phyloP scores from a whole-genome alignment of 2,888 invertebrate genomes.

The Tethea ocularis region DNA sequence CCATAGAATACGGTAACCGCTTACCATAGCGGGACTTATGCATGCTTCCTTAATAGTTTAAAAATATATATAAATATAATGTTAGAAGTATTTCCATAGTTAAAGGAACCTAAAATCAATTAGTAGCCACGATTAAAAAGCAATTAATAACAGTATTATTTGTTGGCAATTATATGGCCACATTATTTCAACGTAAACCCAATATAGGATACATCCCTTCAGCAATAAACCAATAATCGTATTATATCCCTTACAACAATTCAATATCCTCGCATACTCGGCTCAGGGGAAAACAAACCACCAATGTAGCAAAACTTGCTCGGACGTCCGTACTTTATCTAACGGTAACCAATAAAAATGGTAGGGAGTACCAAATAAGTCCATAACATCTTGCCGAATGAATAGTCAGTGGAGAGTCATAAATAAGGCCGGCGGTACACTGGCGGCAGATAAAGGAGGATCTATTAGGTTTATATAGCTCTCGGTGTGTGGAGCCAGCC shows the following conservation, averaged over 20 bases:
- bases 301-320: not conserved
- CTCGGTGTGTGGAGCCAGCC: slow-evolving; percentile 57
- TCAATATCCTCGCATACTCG: not conserved
- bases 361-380: slow-evolving; percentile 12
- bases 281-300: slow-evolving; percentile 1
- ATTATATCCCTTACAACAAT: slow-evolving; percentile 1
- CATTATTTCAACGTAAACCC: not conserved
- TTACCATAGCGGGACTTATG: too few relatives aligned
- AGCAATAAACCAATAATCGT: not conserved
- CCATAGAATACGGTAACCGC: too few relatives aligned
- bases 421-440: slow-evolving; percentile 65
- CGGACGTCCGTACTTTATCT: slow-evolving; percentile 1
- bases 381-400: slow-evolving; percentile 65
- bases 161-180: not conserved
- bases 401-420: slow-evolving; percentile 66
- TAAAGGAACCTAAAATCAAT: not conserved
- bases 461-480: slow-evolving; percentile 76
- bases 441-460: slow-evolving; percentile 71
- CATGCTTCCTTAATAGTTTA: too few relatives aligned
- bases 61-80: too few relatives aligned
- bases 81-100: too few relatives aligned
- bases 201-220: not conserved
- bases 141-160: not conserved
- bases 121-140: not conserved
- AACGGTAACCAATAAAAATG: not conserved